These are phyloP conservation scores for Petrolisthes cinctipes DNA, from an alignment of 2,888 invertebrate species.

Conservation along the genomic window DNA sequence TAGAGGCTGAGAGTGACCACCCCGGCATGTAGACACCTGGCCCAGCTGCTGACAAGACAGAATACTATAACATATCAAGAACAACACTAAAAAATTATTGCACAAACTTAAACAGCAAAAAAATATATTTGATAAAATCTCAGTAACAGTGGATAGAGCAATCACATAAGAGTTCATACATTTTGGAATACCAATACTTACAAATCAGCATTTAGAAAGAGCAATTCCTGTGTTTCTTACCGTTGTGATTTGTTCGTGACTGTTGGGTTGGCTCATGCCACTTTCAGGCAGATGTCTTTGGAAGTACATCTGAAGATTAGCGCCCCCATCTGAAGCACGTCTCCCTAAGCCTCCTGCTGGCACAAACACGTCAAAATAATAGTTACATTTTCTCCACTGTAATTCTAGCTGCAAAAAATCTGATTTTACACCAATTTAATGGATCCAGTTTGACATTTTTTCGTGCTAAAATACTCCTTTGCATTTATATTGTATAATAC, in stretches of 20 bases:
- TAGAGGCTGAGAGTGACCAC: constrained; percentile 59
- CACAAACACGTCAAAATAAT: neutral
- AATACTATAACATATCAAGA: neutral
- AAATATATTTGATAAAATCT: no score
- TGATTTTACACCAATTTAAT: no score
- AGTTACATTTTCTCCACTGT: no score
- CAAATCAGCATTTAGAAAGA: no score
- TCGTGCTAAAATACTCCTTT: no score
- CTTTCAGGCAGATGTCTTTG: constrained; percentile 72
- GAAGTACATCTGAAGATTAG: constrained; percentile 84
- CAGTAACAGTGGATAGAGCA: no score
- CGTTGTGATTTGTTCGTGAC: constrained; percentile 72
- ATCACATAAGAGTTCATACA: no score
- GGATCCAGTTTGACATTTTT: no score
- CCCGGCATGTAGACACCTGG: constrained; percentile 30
- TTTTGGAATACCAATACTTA: neutral
- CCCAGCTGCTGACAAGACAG: constrained; percentile 33
- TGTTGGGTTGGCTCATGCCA: constrained; percentile 75
- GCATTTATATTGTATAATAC: neutral
- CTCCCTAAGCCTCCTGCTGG: constrained; percentile 75
- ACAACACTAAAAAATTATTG: no score
- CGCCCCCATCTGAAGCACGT: constrained; percentile 95
- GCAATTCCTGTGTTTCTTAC: neutral
- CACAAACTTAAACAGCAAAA: no score
- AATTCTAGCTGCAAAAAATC: no score